A percentile compares a stretch with the other conserved stretches of the same genome.
phyloP scores from a whole-genome alignment of 2,888 invertebrate genomes.

The Portevinia maculata region DNA sequence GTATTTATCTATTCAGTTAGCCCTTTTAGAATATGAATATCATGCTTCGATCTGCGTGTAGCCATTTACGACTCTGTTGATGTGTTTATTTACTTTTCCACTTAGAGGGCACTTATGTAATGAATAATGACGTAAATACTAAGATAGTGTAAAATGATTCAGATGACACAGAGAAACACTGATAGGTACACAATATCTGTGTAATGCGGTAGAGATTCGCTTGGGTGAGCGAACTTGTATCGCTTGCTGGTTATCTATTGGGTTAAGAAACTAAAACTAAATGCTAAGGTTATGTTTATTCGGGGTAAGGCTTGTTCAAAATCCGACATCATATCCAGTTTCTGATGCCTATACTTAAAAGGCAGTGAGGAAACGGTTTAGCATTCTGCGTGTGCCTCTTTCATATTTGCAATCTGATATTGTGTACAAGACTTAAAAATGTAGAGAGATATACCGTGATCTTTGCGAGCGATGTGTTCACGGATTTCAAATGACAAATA shows the following conservation, averaged over 20 bases:
- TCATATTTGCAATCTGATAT: too few relatives aligned
- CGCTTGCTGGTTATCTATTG: slow-evolving; percentile 10
- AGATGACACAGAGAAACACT: slow-evolving; percentile 11
- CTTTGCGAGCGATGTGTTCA: too few relatives aligned
- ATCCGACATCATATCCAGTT: too few relatives aligned
- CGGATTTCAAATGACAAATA: too few relatives aligned
- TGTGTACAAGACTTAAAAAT: too few relatives aligned
- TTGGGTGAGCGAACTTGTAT: slow-evolving; percentile 4
- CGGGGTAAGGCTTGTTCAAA: too few relatives aligned
- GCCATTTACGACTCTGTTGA: slow-evolving; percentile 2
- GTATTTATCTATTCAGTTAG: slow-evolving; percentile 47
- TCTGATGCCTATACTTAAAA: too few relatives aligned
- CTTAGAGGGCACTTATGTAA: slow-evolving; percentile 51
- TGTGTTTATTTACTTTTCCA: slow-evolving; percentile 35
- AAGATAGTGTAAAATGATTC: slow-evolving; percentile 1
- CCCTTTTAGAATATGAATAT: slow-evolving; percentile 32
- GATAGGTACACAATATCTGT: slow-evolving; percentile 16
- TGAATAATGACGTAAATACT: slow-evolving; percentile 17
- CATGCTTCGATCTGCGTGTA: slow-evolving; percentile 2
- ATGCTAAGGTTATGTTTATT: not conserved
- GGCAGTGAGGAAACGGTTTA: too few relatives aligned
- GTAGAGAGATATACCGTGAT: too few relatives aligned
- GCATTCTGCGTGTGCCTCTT: too few relatives aligned
- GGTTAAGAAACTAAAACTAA: not conserved
- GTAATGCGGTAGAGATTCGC: not conserved